phyloP scores from a whole-genome alignment of 1,140 invertebrate species.

The Drosophila truncata region DNA sequence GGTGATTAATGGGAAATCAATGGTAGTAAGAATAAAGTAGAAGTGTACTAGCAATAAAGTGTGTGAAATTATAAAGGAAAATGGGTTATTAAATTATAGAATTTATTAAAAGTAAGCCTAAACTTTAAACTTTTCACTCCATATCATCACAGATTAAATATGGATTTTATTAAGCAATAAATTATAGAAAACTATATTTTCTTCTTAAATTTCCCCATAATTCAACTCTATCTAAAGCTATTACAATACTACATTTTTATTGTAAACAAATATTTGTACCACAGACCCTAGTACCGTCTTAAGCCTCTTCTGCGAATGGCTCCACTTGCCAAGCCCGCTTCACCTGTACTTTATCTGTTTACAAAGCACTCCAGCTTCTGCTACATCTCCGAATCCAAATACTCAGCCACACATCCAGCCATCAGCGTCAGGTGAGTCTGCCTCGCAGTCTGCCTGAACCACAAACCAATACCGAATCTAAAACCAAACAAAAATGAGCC shows the following conservation, averaged over 20 bases:
- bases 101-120: not conserved
- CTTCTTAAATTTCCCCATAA: too few species aligned
- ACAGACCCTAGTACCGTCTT: not conserved
- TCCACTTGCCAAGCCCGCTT: slow-evolving; percentile 18
- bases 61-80: not conserved
- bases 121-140: not conserved
- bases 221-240: not conserved
- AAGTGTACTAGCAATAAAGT: not conserved
- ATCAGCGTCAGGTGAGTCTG: slow-evolving; percentile 33
- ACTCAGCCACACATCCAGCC: slow-evolving; percentile 9
- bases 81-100: not conserved
- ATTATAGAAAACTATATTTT: too few species aligned
- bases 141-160: not conserved
- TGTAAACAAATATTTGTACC: slow-evolving; percentile 17
- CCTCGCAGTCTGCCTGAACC: slow-evolving; percentile 48
- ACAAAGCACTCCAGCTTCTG: slow-evolving; percentile 46
- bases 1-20: slow-evolving; percentile 1
- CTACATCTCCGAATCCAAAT: slow-evolving; percentile 22
- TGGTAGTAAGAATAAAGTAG: not conserved
- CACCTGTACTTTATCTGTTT: slow-evolving; percentile 31
- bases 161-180: not conserved
- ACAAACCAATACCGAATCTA: slow-evolving; percentile 23
- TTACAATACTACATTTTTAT: slow-evolving; percentile 9
- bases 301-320: slow-evolving; percentile 7
- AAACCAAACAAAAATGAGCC: slow-evolving; percentile 23